A percentile compares a stretch with the other conserved stretches of the same genome.
phyloP scores from a whole-genome alignment of 2,113 vertebrate species.

The Macrotus californicus region DNA sequence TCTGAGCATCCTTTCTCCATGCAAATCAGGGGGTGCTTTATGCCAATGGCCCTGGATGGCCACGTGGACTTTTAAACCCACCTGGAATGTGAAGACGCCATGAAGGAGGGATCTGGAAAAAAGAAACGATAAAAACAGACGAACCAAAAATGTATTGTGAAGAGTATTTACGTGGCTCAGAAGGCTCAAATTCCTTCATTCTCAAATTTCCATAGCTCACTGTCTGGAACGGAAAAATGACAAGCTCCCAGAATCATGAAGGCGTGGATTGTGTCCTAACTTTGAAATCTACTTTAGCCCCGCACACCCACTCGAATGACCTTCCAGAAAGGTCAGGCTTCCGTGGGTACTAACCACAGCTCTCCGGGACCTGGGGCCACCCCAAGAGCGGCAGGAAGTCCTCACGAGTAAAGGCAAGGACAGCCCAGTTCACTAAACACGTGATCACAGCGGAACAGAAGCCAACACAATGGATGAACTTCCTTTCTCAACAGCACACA shows the following conservation, averaged over 20 bases:
- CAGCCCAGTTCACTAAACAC: neutral
- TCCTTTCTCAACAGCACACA: neutral
- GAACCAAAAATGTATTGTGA: neutral
- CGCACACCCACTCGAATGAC: neutral
- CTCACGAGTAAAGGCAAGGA: neutral
- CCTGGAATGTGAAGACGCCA: neutral
- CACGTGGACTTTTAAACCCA: neutral
- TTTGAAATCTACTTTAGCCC: neutral
- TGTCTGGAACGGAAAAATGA: neutral
- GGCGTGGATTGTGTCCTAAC: neutral
- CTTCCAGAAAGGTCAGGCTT: rapidly evolving
- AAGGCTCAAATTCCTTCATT: neutral
- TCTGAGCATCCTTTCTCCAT: too few species aligned
- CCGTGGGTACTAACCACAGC: neutral
- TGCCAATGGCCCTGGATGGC: too few species aligned
- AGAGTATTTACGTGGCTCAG: too few species aligned
- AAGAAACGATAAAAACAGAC: too few species aligned
- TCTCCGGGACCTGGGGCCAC: neutral
- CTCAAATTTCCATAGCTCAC: neutral
- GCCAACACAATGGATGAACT: rapidly evolving
- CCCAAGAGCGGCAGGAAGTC: neutral
- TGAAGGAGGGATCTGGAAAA: too few species aligned
- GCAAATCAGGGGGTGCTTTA: too few species aligned
- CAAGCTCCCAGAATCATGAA: neutral
- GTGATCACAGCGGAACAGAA: neutral